These are phyloP conservation scores for Metaphire vulgaris DNA, from an alignment of 1,140 invertebrate genomes.

Conservation along the genomic window DNA sequence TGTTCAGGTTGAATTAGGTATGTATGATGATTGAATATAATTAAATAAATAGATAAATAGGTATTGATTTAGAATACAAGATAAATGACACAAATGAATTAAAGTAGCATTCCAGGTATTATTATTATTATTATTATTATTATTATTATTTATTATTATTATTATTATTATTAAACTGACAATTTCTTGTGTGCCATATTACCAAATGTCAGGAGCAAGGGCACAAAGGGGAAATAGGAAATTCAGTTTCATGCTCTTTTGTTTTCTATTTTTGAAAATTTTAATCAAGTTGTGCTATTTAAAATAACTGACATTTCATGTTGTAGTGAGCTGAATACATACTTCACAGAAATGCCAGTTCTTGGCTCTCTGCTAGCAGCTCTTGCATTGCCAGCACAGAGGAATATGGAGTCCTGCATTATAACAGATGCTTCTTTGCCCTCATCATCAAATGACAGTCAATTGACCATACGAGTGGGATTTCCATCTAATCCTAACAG, in stretches of 20 bases:
- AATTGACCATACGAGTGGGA: not conserved
- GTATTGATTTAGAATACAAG: too few relatives aligned
- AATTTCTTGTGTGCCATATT: too few relatives aligned
- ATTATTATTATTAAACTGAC: too few relatives aligned
- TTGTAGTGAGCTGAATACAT: not conserved
- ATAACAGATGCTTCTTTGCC: not conserved
- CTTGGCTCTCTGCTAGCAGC: not conserved
- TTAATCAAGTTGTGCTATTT: not conserved
- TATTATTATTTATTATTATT: too few relatives aligned
- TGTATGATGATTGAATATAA: too few relatives aligned
- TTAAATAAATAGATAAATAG: too few relatives aligned
- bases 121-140: too few relatives aligned
- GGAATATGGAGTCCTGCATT: not conserved
- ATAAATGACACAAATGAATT: too few relatives aligned
- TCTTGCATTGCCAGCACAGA: not conserved
- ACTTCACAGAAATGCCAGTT: not conserved
- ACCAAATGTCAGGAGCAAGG: not conserved
- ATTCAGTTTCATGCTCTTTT: not conserved
- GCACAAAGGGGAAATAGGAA: not conserved
- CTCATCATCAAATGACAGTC: not conserved
- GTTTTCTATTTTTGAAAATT: not conserved
- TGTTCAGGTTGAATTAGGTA: too few relatives aligned
- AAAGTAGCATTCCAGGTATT: too few relatives aligned
- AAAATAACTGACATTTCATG: not conserved
- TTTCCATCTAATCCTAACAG: not conserved